These are phyloP conservation scores for Ceyx cyanopectus DNA, from an alignment of 2,113 vertebrate species.

Conservation along the genomic window DNA sequence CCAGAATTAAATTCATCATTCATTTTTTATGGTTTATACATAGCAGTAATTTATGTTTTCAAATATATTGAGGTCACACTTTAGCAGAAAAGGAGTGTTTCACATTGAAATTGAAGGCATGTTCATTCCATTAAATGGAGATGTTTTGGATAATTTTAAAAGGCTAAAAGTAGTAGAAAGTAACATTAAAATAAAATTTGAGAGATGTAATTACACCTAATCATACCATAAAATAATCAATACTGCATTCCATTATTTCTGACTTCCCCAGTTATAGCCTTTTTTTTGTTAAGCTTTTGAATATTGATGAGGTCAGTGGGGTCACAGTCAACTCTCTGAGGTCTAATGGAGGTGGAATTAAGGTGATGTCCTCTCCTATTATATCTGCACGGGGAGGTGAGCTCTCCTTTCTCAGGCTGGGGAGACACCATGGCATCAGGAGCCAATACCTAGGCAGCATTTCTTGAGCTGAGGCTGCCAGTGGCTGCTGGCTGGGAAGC, in stretches of 20 bases:
- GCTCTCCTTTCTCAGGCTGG: constrained; percentile 16
- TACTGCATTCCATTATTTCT: constrained; percentile 88
- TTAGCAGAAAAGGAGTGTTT: constrained; percentile 85
- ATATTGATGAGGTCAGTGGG: constrained; percentile 85
- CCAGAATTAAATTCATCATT: constrained; percentile 88
- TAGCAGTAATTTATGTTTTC: constrained; percentile 86
- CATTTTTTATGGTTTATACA: constrained; percentile 88
- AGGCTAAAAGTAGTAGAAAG: constrained; percentile 87
- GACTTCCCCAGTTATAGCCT: constrained; percentile 83
- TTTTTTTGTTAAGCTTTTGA: constrained; percentile 85
- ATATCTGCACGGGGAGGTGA: constrained; percentile 25
- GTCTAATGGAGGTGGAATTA: constrained; percentile 82
- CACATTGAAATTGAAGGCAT: constrained; percentile 86
- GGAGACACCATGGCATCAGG: constrained; percentile 44
- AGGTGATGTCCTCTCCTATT: constrained; percentile 76
- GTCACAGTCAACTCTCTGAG: constrained; percentile 74
- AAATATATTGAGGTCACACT: constrained; percentile 86
- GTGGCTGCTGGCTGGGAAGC: constrained; percentile 50
- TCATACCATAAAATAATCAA: constrained; percentile 89
- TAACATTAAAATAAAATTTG: constrained; percentile 89
- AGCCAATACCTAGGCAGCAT: constrained; percentile 35
- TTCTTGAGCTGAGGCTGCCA: constrained; percentile 60
- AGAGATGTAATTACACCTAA: constrained; percentile 89
- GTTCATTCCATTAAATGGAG: constrained; percentile 83
- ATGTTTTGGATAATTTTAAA: constrained; percentile 86